Evolutionary conservation across 2,888 invertebrate species (phyloP).

Genomic region (Periphyllus acericola): DNA sequence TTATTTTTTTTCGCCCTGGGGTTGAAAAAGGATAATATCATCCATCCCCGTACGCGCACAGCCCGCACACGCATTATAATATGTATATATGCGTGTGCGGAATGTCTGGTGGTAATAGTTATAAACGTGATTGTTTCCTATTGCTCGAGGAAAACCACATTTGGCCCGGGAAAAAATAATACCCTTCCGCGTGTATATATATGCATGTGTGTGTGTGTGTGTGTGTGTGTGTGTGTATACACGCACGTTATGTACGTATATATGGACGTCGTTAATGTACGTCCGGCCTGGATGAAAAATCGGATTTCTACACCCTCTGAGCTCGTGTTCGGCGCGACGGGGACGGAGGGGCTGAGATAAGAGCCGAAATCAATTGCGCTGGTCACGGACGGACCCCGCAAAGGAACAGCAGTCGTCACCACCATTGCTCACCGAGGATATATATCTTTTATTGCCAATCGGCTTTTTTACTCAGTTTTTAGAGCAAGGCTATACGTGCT

Average conservation of each 20-base stretch:
- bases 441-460: conserved; percentile 46
- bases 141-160: background rate
- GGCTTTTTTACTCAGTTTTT: conserved; percentile 39
- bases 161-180: background rate
- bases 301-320: conserved; percentile 1
- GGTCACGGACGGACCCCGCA: background rate
- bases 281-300: background rate
- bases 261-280: background rate
- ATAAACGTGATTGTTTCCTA: conserved; percentile 22
- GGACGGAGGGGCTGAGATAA: background rate
- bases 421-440: background rate
- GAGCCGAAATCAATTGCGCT: background rate
- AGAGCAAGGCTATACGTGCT: conserved; percentile 46
- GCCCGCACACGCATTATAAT: background rate
- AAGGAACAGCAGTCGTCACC: background rate
- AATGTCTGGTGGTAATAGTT: background rate
- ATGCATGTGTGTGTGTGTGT: background rate
- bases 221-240: background rate
- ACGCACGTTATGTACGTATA: background rate
- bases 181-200: background rate
- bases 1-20: background rate
- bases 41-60: background rate
- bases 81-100: background rate
- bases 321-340: background rate
- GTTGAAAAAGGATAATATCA: background rate